Percentiles rank a stretch among this genome's conserved stretches.
phyloP scores from a whole-genome alignment of 1,140 invertebrate genomes.

The Aphidius ervi region DNA sequence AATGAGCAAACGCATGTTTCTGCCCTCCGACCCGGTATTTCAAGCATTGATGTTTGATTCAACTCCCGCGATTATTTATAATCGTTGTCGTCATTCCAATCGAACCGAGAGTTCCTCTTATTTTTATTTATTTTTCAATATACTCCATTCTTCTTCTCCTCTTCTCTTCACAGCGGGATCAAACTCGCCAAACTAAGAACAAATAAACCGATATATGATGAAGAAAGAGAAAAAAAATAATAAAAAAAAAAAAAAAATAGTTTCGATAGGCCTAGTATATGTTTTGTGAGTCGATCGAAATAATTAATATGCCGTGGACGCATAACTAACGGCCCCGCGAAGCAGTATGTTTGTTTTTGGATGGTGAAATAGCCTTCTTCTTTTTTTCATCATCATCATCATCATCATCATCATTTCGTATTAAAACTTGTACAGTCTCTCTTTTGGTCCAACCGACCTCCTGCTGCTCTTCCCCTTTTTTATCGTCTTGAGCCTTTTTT shows the following conservation, averaged over 20 bases:
- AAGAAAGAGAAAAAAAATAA: slow-evolving; percentile 6
- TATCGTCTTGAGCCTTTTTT: not conserved
- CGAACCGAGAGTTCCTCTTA: too few relatives aligned
- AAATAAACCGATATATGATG: not conserved
- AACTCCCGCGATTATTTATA: slow-evolving; percentile 3
- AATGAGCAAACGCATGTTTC: too few relatives aligned
- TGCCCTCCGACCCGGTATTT: not conserved
- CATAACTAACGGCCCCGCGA: slow-evolving; percentile 41
- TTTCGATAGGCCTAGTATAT: not conserved
- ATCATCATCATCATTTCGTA: too few relatives aligned
- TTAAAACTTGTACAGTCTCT: not conserved
- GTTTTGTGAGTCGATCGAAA: slow-evolving; percentile 28
- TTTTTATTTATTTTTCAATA: too few relatives aligned
- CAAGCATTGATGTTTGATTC: slow-evolving; percentile 3
- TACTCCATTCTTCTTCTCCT: too few relatives aligned
- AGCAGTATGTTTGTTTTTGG: slow-evolving; percentile 45
- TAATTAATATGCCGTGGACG: slow-evolving; percentile 46
- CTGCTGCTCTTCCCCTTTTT: slow-evolving; percentile 29
- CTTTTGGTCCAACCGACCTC: slow-evolving; percentile 30
- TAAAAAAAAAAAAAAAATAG: slow-evolving; percentile 14
- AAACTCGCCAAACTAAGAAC: too few relatives aligned
- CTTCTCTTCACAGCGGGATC: not conserved
- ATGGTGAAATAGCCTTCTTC: slow-evolving; percentile 21
- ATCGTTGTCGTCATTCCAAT: slow-evolving; percentile 9
- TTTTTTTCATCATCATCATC: slow-evolving; percentile 15